These are phyloP conservation scores for Mesorhabditis belari DNA, from an alignment of 2,888 invertebrate species.

Conservation along the genomic window DNA sequence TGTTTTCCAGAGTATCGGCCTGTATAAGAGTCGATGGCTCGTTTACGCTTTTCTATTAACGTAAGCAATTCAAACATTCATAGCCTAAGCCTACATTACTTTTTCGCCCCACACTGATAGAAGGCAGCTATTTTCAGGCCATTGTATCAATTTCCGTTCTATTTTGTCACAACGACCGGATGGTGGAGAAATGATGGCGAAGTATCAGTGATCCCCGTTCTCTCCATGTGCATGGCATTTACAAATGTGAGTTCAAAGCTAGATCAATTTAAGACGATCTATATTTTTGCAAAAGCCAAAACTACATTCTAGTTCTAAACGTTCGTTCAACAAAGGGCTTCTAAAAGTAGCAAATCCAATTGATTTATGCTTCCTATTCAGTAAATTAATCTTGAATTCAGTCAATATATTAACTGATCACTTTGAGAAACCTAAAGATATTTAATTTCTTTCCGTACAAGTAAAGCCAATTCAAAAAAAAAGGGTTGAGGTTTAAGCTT, in stretches of 20 bases:
- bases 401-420: too few relatives aligned
- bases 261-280: too few relatives aligned
- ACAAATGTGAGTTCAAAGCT: slow-evolving; percentile 7
- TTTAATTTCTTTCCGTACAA: too few relatives aligned
- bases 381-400: too few relatives aligned
- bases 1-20: slow-evolving; percentile 51
- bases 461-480: too few relatives aligned
- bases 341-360: too few relatives aligned
- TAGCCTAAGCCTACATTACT: neutral
- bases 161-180: slow-evolving; percentile 36
- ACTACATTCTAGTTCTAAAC: too few relatives aligned
- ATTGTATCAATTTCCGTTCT: slow-evolving; percentile 48
- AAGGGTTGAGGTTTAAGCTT: too few relatives aligned
- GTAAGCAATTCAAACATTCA: slow-evolving; percentile 16
- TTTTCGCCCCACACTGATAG: neutral
- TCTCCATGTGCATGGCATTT: slow-evolving; percentile 41
- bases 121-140: slow-evolving; percentile 31
- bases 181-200: slow-evolving; percentile 15
- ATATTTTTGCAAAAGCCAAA: too few relatives aligned
- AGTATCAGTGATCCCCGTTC: slow-evolving; percentile 29
- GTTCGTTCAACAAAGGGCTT: too few relatives aligned
- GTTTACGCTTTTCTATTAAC: slow-evolving; percentile 49
- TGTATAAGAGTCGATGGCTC: slow-evolving; percentile 50
- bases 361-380: too few relatives aligned
- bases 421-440: too few relatives aligned